Evolutionary conservation across 2,888 invertebrate genomes (phyloP), one percentile per base, ranked within the genome.

Genomic region (Achlya flavicornis): DNA sequence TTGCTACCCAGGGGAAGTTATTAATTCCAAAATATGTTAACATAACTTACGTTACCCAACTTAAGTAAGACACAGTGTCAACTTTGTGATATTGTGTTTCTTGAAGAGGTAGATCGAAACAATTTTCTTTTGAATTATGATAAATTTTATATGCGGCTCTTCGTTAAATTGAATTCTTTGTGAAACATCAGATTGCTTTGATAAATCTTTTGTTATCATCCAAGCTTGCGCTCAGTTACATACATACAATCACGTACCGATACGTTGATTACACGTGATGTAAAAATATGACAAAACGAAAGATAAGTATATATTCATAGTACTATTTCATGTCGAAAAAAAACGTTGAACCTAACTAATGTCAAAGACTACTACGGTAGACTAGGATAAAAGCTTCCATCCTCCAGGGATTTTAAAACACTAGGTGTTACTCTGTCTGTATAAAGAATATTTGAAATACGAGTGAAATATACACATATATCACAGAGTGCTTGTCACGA

Each of bases 381-480:
- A 38, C 38, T 48, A 10, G 53, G n/a, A 53, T n/a, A 53, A 53
- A 53, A 53, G 53, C 19, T 53, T 53, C 10, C 3, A 19, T 3
- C 53, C 53, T n/a, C 53, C 3, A 19, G 53, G 53, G 53, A 53
- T 53, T 53, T 0, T n/a, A n/a, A 53, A 53, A 53, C 53, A 53
- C 53, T 53, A 19, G 46, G 16, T 53, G 19, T 53, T 19, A 4
- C 48, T 8, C 53, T 53, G 16, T 53, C 53, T 38, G 38, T 59
- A 35, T 38, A 16, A 59, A n/a, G 58, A 43, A 58, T 58, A 58
- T 35, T 61, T 35, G 53, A 10, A 53, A 53, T 14, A 33, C 8
- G 35, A 59, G 38, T 26, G 62, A 64, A 48, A 38, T 57, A 62
- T 48, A 12, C 58, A 61, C 61, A 62, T 41, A 63, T 64, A 63